Evolutionary conservation across 2,888 invertebrate species (phyloP).

Genomic region (Lumbricus terrestris): DNA sequence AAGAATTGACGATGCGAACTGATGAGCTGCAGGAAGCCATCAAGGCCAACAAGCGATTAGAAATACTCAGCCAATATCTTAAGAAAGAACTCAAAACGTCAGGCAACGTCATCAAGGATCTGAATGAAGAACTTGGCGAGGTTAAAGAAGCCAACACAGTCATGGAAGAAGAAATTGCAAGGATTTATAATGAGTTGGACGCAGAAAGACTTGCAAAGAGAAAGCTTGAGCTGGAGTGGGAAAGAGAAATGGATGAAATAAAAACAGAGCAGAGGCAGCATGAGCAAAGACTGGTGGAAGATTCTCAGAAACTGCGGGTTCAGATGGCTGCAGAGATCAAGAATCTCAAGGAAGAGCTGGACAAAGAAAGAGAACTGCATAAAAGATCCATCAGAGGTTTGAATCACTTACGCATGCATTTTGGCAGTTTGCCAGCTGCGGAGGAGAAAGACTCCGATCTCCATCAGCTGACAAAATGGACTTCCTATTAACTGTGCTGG

Average conservation of each 20-base stretch:
- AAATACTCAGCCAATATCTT: neutral
- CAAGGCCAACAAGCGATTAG: slow-evolving; percentile 8
- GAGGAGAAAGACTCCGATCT: neutral
- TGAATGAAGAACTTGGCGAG: neutral
- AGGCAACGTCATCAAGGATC: neutral
- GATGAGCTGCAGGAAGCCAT: slow-evolving; percentile 7
- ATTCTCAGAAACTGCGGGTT: neutral
- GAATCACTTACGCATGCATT: slow-evolving; percentile 15
- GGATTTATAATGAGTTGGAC: neutral
- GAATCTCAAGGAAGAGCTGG: neutral
- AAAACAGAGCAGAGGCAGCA: neutral
- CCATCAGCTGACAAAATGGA: neutral
- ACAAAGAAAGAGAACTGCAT: slow-evolving; percentile 3
- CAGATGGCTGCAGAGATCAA: neutral
- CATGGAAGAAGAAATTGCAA: neutral
- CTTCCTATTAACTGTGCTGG: neutral
- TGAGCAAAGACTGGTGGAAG: neutral
- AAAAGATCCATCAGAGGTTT: neutral
- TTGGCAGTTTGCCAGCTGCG: neutral
- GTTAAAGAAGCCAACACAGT: neutral
- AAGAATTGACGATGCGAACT: neutral
- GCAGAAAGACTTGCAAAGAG: slow-evolving; percentile 3
- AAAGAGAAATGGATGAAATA: neutral
- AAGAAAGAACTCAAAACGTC: neutral
- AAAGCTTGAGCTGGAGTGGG: neutral